A percentile compares a stretch with the other conserved stretches of the same genome.
These are phyloP conservation scores for Rhizoglyphus robini DNA, from an alignment of 1,140 invertebrate genomes.

Conservation along the genomic window DNA sequence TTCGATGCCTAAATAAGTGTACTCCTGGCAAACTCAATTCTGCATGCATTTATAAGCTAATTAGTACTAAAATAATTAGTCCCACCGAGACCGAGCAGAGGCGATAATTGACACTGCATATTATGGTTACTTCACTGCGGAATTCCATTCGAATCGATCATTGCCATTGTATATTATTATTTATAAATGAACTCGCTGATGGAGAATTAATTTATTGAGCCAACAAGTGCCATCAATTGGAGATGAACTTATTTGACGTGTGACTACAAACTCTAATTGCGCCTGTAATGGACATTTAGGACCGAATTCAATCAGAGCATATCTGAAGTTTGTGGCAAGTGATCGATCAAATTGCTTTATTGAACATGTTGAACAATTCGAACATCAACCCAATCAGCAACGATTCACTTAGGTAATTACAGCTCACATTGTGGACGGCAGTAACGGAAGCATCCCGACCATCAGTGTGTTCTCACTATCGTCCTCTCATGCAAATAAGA, in stretches of 20 bases:
- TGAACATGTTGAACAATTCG: constrained; percentile 12
- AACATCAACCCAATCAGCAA: not conserved
- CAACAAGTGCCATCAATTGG: not conserved
- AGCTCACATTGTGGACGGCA: not conserved
- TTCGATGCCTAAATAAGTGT: not conserved
- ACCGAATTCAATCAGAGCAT: constrained; percentile 1
- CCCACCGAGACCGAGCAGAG: not conserved
- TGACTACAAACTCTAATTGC: not conserved
- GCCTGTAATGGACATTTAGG: not conserved
- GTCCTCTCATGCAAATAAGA: not conserved
- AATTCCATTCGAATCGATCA: not conserved
- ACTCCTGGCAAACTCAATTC: too few relatives aligned
- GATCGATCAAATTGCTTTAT: constrained; percentile 5
- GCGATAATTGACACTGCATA: constrained; percentile 15
- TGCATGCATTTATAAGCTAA: too few relatives aligned
- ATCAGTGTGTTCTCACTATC: not conserved
- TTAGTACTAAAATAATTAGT: constrained; percentile 2
- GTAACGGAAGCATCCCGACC: not conserved
- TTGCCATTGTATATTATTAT: constrained; percentile 9
- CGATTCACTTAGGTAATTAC: not conserved
- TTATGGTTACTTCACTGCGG: not conserved
- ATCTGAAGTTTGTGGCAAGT: not conserved
- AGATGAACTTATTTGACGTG: not conserved
- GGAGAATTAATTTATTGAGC: not conserved
- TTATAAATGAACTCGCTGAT: not conserved